Evolutionary conservation across 1,140 invertebrate genomes (phyloP), one percentile per base, ranked within the genome.

Genomic region (Drosophila elegans): DNA sequence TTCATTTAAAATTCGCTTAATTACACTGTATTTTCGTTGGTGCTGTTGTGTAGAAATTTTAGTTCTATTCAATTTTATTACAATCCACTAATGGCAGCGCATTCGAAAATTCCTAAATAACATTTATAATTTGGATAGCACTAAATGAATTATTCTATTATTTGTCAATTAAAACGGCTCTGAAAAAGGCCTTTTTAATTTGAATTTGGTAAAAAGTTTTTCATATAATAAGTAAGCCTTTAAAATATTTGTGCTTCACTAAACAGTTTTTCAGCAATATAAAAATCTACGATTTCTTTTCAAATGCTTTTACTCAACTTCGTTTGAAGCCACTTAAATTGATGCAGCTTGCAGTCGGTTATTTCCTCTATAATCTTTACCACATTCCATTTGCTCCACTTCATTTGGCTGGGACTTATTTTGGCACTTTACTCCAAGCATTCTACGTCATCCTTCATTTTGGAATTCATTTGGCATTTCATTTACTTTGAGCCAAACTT

Each of bases 391-490:
- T 76, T 45, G 32, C 38, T 59, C 29, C 73, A 67, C 72, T 76
- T 67, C 73, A 76, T 76, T 73, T 59, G 34, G 45, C 36, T 16
- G 39, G 9, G 48, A 53, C 66, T 61, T 62, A 51, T 62, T 54
- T 54, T 63, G 44, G 51, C 64, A 71, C 67, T 64, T 55, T 55
- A n/a, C 12, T 63, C 29, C 13, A 44, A 62, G 52, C 45, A 34
- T 48, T 42, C 51, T 52, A 10, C 3, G 44, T 42, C 68, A 73
- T 74, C 60, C 42, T 41, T 57, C 66, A 69, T 80, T 86, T 78
- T 36, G 63, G 72, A 81, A 88, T 86, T 86, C 64, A 81, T 81
- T 84, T 84, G 62, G 57, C 81, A 69, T 55, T 79, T 60, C 61
- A 68, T 77, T 85, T 86, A 74, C 56, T 72, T 71, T 71, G 61